Percentiles rank a stretch among this genome's conserved stretches.
Conservation (phyloP, 1,140 invertebrate species). For the Danaus plexippus region DNA sequence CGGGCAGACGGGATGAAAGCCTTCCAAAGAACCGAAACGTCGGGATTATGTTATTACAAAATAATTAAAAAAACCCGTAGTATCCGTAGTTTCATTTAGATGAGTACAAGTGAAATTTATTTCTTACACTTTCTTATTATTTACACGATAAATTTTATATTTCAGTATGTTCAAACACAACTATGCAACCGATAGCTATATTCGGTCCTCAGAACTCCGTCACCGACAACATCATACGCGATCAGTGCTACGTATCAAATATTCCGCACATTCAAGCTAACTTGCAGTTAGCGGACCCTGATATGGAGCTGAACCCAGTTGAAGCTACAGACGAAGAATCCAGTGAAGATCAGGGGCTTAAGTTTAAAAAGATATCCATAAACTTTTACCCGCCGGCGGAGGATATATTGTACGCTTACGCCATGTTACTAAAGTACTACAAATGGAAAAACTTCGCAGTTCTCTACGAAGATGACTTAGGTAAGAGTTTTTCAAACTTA, state of each 20-base stretch:
- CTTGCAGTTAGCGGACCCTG: conserved; percentile 74
- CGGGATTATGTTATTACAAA: too few species aligned
- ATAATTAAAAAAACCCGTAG: too few species aligned
- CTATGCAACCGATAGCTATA: conserved; percentile 75
- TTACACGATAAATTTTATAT: conserved; percentile 17
- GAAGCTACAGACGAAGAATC: conserved; percentile 20
- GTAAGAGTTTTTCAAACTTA: conserved; percentile 40
- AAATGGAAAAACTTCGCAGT: conserved; percentile 83
- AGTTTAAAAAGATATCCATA: conserved; percentile 61
- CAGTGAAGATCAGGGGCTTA: conserved; percentile 17
- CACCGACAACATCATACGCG: conserved; percentile 76
- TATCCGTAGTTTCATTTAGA: too few species aligned
- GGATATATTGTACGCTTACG: conserved; percentile 76
- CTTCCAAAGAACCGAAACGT: too few species aligned
- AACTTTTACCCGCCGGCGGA: conserved; percentile 81
- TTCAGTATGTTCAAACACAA: conserved; percentile 75
- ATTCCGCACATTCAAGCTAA: conserved; percentile 82
- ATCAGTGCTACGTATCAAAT: conserved; percentile 79
- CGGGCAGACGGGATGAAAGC: too few species aligned
- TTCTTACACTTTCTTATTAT: too few species aligned
- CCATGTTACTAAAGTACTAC: conserved; percentile 78
- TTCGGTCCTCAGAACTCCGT: conserved; percentile 82
- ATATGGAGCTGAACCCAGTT: conserved; percentile 22
- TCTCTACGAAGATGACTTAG: conserved; percentile 72
- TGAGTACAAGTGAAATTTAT: too few species aligned